These are phyloP conservation scores for Porites australiensis DNA, from an alignment of 64 coral and sea anemone species.

Conservation along the genomic window DNA sequence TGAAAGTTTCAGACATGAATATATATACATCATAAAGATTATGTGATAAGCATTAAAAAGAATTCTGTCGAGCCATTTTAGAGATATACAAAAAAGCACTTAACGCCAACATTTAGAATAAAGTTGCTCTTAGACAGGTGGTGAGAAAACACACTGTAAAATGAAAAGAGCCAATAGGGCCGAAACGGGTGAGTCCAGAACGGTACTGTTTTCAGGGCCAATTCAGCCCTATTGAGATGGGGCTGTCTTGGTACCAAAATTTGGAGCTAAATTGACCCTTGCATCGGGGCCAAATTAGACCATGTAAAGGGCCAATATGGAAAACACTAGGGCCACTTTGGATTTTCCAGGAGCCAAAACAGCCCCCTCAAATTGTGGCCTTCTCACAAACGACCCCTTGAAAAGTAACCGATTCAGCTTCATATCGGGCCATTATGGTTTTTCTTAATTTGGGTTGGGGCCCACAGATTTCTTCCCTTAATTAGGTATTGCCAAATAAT, in stretches of 20 bases:
- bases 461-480: constrained; percentile 59
- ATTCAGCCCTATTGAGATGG: constrained; percentile 54
- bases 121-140: no score
- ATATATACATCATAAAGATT: no score
- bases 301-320: constrained; percentile 53
- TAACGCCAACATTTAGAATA: no score
- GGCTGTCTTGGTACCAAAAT: constrained; percentile 45
- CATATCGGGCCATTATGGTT: constrained; percentile 56
- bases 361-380: constrained; percentile 65
- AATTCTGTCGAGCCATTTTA: no score
- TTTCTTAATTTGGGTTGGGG: neutral
- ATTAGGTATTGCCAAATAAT: neutral
- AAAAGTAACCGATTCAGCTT: constrained; percentile 74
- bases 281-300: constrained; percentile 59
- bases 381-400: constrained; percentile 56
- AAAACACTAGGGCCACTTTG: constrained; percentile 42
- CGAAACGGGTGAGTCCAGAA: constrained; percentile 63
- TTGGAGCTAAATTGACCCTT: constrained; percentile 60
- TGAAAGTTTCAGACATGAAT: no score
- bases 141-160: no score
- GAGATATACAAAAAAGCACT: no score
- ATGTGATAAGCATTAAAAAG: no score
- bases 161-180: constrained; percentile 61
- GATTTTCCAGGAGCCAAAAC: constrained; percentile 59
- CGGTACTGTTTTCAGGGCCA: constrained; percentile 49